Percentiles rank a stretch among this genome's conserved stretches.
These are phyloP conservation scores for Henricia sp. DNA, from an alignment of 53 echinoderm and acorn worm species.

Conservation along the genomic window DNA sequence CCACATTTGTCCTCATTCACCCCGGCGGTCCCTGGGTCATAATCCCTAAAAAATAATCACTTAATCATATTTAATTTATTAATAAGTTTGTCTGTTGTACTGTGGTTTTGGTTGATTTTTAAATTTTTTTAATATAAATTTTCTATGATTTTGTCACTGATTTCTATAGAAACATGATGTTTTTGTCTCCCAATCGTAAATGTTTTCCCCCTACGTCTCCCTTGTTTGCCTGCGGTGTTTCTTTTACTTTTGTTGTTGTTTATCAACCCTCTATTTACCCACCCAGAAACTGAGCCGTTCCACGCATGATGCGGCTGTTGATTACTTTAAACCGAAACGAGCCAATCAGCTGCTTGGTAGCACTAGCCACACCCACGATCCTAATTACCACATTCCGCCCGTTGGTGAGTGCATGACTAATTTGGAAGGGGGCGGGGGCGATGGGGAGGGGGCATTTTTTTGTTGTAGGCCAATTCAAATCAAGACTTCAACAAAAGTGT, in stretches of 20 bases:
- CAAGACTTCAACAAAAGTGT: background rate
- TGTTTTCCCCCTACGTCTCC: background rate
- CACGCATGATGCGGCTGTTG: slow-evolving; percentile 76
- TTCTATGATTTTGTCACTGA: background rate
- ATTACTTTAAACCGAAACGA: slow-evolving; percentile 99
- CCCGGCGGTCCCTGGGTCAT: too few species aligned
- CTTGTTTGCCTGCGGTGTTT: background rate
- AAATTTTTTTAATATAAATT: too few species aligned
- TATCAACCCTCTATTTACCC: background rate
- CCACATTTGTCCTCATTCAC: too few species aligned
- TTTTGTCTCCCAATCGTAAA: background rate
- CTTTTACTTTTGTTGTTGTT: background rate
- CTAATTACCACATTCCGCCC: slow-evolving; percentile 66
- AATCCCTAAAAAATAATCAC: too few species aligned
- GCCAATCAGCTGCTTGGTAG: slow-evolving; percentile 93
- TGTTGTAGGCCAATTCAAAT: background rate
- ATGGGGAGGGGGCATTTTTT: too few species aligned
- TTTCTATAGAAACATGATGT: background rate
- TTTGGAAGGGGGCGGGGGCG: too few species aligned
- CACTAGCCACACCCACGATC: slow-evolving; percentile 53
- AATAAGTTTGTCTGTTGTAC: slow-evolving; percentile 3
- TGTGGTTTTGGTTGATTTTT: too few species aligned
- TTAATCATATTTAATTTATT: too few species aligned
- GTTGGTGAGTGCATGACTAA: slow-evolving; percentile 60
- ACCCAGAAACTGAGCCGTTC: slow-evolving; percentile 84